A percentile compares a stretch with the other conserved stretches of the same genome.
phyloP scores from a whole-genome alignment of 1,140 invertebrate genomes.

The Zophobas morio region DNA sequence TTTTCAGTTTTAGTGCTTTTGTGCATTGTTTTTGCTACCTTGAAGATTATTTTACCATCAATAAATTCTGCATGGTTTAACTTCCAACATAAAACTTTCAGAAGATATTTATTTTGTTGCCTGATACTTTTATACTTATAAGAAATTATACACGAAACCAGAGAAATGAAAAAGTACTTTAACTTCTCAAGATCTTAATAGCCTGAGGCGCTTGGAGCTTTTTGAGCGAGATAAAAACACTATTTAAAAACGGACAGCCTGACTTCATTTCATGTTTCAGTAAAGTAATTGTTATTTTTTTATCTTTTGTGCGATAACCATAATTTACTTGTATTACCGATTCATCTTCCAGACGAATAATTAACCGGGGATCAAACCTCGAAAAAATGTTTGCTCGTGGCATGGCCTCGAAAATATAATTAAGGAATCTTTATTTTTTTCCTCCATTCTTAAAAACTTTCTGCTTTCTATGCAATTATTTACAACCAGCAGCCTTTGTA shows the following conservation, averaged over 20 bases:
- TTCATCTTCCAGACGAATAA: slow-evolving; percentile 13
- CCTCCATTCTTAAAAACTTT: too few relatives aligned
- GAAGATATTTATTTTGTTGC: slow-evolving; percentile 38
- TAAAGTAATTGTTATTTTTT: slow-evolving; percentile 47
- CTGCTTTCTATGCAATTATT: too few relatives aligned
- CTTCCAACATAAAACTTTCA: slow-evolving; percentile 24
- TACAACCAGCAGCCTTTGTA: too few relatives aligned
- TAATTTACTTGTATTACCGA: slow-evolving; percentile 41
- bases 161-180: slow-evolving; percentile 46
- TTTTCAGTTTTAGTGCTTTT: slow-evolving; percentile 27
- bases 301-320: slow-evolving; percentile 43
- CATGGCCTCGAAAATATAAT: too few relatives aligned
- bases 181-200: slow-evolving; percentile 46
- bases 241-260: slow-evolving; percentile 46
- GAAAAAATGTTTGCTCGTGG: not conserved
- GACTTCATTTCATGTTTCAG: slow-evolving; percentile 45
- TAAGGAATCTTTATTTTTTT: too few relatives aligned
- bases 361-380: not conserved
- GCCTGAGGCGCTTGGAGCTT: slow-evolving; percentile 43
- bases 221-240: slow-evolving; percentile 45
- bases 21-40: slow-evolving; percentile 34
- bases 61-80: slow-evolving; percentile 33
- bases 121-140: slow-evolving; percentile 30
- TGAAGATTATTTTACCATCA: slow-evolving; percentile 22
- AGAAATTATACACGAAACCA: slow-evolving; percentile 47